phyloP scores from a whole-genome alignment of 2,888 invertebrate species.

The Chymomyza amoena region DNA sequence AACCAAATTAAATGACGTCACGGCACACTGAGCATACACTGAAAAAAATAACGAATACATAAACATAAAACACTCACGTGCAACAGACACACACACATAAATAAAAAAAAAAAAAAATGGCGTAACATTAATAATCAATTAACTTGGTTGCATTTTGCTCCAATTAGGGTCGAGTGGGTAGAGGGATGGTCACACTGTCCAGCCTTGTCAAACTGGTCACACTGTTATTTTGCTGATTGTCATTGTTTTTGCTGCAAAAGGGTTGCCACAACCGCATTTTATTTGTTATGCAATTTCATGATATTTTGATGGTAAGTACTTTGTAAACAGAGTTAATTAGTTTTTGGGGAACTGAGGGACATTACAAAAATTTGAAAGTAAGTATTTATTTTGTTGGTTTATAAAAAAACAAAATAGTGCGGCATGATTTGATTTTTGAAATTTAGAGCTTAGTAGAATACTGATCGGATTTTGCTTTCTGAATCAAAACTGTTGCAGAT shows the following conservation, averaged over 20 bases:
- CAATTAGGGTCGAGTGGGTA: constrained; percentile 6
- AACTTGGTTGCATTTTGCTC: constrained; percentile 12
- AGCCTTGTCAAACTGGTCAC: constrained; percentile 10
- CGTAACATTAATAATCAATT: constrained; percentile 61
- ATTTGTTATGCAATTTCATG: constrained; percentile 51
- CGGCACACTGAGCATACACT: constrained; percentile 25
- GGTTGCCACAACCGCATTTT: constrained; percentile 48
- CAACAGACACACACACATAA: constrained; percentile 33
- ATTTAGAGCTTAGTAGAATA: no score
- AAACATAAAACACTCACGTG: constrained; percentile 27
- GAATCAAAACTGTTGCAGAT: no score
- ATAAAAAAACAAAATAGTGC: no score
- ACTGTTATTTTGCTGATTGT: constrained; percentile 1
- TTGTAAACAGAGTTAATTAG: not conserved
- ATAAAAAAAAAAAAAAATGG: constrained; percentile 29
- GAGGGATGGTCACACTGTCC: constrained; percentile 12
- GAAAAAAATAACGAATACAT: constrained; percentile 7
- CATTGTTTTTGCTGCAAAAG: not conserved
- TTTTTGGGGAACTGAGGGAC: not conserved
- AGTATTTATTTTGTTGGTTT: no score
- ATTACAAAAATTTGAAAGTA: no score
- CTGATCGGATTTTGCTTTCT: no score
- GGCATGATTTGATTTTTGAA: no score
- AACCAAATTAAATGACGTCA: constrained; percentile 50
- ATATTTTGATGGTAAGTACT: not conserved